Evolutionary conservation across 2,797 vertebrate species (phyloP), one percentile per base, ranked within the genome.

Genomic region (Hylomyscus alleni): DNA sequence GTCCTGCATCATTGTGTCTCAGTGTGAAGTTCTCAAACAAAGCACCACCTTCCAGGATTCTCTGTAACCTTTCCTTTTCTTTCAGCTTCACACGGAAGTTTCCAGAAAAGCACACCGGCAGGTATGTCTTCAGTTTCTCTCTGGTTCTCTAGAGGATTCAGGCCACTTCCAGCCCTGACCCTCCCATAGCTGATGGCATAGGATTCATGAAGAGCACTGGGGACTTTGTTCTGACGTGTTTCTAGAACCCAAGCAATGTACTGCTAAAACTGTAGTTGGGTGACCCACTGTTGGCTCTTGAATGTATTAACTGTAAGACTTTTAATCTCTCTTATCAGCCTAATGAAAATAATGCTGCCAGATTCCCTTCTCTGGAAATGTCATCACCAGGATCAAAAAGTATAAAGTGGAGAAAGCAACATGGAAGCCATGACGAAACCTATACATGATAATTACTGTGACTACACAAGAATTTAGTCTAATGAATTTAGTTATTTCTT

Each of bases 331-430:
- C 20, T 56, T 44, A 52, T 73, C 12, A 29, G 56, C 50, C 72
- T 82, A 37, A 92, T 72, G 60, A 62, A 92, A 86, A 92, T 24
- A 52, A 26, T 44, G 80, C 37, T 47, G 52, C 81, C 10, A 6
- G 62, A 37, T 47, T 73, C 83, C 14, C 82, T 96, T 85, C 90
- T 89, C 94, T 72, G 72, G 73, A 90, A 95, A 60, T 37, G 56
- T 76, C 92, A 81, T 84, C 85, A 22, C 58, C 31, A 67, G 37
- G 58, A 44, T 77, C 56, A 77, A 85, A 54, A 17, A 22, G 87
- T 69, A 84, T 37, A 92, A 94, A 11, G 26, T 26, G 50, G 60
- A 89, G 78, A 83, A 92, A 67, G 62, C 26, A 69, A 65, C 65
- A 50, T 9, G 12, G 69, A 31, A 96, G 22, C 85, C 50, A n/a